A percentile compares a stretch with the other conserved stretches of the same genome.
Conservation (phyloP, 2,113 vertebrate genomes). For the Xenopus borealis region DNA sequence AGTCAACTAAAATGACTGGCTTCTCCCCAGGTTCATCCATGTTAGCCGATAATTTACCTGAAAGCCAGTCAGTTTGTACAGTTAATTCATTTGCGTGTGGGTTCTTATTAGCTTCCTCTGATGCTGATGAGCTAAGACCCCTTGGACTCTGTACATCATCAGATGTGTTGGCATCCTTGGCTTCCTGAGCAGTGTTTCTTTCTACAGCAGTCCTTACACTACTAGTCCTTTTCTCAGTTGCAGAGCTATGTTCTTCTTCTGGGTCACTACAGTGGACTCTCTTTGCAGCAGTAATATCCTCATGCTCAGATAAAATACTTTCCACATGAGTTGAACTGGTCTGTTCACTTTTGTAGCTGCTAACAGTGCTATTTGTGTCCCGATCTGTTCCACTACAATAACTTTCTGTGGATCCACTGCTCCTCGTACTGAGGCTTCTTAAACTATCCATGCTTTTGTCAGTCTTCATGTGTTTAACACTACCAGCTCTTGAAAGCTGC, state of each 20-base stretch:
- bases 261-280: constrained; percentile 56
- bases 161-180: constrained; percentile 51
- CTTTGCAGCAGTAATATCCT: constrained; percentile 64
- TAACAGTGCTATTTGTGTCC: constrained; percentile 93
- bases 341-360: constrained; percentile 93
- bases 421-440: constrained; percentile 89
- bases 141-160: constrained; percentile 59
- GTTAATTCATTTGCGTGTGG: constrained; percentile 91
- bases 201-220: constrained; percentile 65
- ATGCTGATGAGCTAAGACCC: constrained; percentile 70
- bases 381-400: constrained; percentile 94
- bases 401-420: constrained; percentile 93
- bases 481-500: constrained; percentile 62
- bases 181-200: constrained; percentile 53
- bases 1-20: constrained; percentile 54
- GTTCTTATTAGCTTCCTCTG: constrained; percentile 95
- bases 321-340: constrained; percentile 95
- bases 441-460: constrained; percentile 90
- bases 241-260: constrained; percentile 63
- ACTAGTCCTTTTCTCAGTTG: constrained; percentile 73
- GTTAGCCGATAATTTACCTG: constrained; percentile 57
- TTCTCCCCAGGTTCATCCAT: constrained; percentile 63
- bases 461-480: constrained; percentile 73
- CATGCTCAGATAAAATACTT: constrained; percentile 80
- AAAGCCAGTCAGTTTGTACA: constrained; percentile 59